A percentile compares a stretch with the other conserved stretches of the same genome.
Conservation (phyloP, 2,797 vertebrate species). For the Linurgus olivaceus region DNA sequence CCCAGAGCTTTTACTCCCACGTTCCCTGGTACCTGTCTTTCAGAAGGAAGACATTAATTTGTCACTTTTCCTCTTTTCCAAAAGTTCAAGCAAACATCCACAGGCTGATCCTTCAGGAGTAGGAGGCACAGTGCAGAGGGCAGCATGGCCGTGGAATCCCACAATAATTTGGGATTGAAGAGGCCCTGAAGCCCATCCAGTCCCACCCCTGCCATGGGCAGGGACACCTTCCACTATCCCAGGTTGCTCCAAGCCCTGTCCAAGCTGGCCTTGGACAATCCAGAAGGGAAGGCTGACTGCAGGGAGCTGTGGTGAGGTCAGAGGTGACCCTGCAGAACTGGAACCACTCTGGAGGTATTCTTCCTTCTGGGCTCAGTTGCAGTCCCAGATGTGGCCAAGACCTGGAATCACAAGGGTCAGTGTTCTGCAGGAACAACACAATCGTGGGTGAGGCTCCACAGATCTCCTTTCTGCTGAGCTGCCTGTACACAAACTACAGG, state of each 20-base stretch:
- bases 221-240: fast-evolving
- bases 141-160: not conserved
- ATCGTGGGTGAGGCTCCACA: fast-evolving
- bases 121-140: not conserved
- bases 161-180: not conserved
- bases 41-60: not conserved
- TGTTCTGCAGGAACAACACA: not conserved
- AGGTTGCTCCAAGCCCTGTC: fast-evolving
- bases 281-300: not conserved
- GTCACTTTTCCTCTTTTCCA: not conserved
- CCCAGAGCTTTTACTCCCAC: not conserved
- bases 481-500: not conserved
- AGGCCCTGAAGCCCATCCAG: not conserved
- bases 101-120: fast-evolving
- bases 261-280: fast-evolving
- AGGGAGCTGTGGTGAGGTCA: not conserved
- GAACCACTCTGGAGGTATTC: not conserved
- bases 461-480: not conserved
- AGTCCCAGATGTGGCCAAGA: not conserved
- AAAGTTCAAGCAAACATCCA: not conserved
- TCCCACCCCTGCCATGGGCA: not conserved
- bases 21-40: not conserved
- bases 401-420: fast-evolving
- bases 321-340: not conserved
- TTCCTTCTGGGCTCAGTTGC: not conserved